phyloP scores from a whole-genome alignment of 1,140 invertebrate genomes.

The Drosophila willistoni region DNA sequence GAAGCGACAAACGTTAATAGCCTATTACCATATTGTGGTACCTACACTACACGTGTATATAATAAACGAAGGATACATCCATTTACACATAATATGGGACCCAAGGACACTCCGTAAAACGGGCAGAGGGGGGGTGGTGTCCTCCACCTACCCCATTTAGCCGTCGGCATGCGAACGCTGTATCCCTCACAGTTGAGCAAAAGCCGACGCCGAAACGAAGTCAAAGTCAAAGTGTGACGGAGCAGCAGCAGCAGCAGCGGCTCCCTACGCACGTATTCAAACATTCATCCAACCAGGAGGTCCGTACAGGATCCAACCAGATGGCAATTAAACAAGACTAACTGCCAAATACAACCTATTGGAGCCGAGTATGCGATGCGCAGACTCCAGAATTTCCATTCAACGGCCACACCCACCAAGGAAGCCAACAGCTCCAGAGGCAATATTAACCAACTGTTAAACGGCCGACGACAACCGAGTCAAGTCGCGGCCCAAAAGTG shows the following conservation, averaged over 20 bases:
- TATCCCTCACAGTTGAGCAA: slow-evolving; percentile 7
- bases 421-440: slow-evolving; percentile 7
- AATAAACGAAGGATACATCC: slow-evolving; percentile 8
- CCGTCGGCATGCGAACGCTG: slow-evolving; percentile 55
- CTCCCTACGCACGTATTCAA: slow-evolving; percentile 14
- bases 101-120: slow-evolving; percentile 51
- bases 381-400: slow-evolving; percentile 51
- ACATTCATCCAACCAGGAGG: slow-evolving; percentile 63
- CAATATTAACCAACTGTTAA: slow-evolving; percentile 71
- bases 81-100: slow-evolving; percentile 3
- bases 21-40: slow-evolving; percentile 37
- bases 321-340: slow-evolving; percentile 64
- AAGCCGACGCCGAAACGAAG: slow-evolving; percentile 46
- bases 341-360: slow-evolving; percentile 65
- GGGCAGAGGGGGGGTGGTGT: background rate
- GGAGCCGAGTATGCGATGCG: slow-evolving; percentile 67
- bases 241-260: background rate
- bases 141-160: slow-evolving; percentile 44
- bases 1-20: slow-evolving; percentile 36
- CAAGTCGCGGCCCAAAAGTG: slow-evolving; percentile 49
- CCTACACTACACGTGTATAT: slow-evolving; percentile 16
- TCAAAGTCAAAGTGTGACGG: background rate
- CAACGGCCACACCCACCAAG: slow-evolving; percentile 63
- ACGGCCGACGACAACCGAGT: slow-evolving; percentile 34
- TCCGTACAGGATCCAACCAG: slow-evolving; percentile 50